phyloP scores from a whole-genome alignment of 2,797 vertebrate species.

The Danio albolineatus region DNA sequence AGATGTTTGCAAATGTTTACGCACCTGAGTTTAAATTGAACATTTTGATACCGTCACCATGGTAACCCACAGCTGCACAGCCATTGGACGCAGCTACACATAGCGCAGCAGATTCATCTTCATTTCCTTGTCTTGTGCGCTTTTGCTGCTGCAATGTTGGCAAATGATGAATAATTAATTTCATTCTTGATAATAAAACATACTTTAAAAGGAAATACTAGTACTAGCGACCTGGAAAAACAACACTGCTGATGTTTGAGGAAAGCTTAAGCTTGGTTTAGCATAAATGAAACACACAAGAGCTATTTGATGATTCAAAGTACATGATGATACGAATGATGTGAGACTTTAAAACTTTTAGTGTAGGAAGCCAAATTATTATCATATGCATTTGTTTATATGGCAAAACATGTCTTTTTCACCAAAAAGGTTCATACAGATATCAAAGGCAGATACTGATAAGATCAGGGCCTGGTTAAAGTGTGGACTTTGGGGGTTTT shows the following conservation, averaged over 20 bases:
- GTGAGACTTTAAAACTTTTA: neutral
- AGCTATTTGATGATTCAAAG: neutral
- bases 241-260: neutral
- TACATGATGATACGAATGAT: too few species aligned
- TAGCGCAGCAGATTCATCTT: constrained; percentile 73
- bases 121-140: constrained; percentile 44
- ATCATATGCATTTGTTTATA: too few species aligned
- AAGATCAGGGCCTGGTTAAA: too few species aligned
- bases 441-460: too few species aligned
- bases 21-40: constrained; percentile 78
- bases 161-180: neutral
- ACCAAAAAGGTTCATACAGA: too few species aligned
- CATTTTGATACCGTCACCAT: constrained; percentile 78
- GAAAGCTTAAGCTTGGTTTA: neutral
- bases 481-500: too few species aligned
- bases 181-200: neutral
- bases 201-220: neutral
- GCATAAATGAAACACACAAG: neutral
- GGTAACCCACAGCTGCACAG: constrained; percentile 81
- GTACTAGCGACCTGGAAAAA: neutral
- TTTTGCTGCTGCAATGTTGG: neutral
- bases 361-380: too few species aligned
- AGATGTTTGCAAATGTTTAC: constrained; percentile 9
- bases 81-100: constrained; percentile 76
- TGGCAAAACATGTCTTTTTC: too few species aligned